phyloP scores from a whole-genome alignment of 2,888 invertebrate genomes.

The Amaurobius ferox region DNA sequence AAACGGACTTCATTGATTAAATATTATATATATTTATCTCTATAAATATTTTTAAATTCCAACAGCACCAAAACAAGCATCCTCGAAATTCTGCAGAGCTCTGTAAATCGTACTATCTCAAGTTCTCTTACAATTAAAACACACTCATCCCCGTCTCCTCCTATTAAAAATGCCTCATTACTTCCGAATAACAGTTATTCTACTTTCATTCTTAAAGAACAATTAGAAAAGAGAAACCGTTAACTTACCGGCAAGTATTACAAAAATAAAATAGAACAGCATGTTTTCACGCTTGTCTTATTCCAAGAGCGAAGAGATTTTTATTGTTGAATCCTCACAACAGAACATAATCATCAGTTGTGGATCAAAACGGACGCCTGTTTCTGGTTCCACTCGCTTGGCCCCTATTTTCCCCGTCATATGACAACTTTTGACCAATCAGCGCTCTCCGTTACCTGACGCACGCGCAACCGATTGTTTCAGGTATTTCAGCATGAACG shows the following conservation, averaged over 20 bases:
- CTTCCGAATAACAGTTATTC: too few relatives aligned
- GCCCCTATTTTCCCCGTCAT: neutral
- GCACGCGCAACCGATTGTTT: neutral
- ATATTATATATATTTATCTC: too few relatives aligned
- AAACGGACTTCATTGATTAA: too few relatives aligned
- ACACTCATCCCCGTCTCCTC: too few relatives aligned
- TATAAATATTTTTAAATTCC: too few relatives aligned
- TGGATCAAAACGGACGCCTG: conserved; percentile 7
- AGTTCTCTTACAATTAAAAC: too few relatives aligned
- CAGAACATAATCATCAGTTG: neutral
- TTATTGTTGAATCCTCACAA: neutral
- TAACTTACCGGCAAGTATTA: neutral
- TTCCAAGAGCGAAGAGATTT: neutral
- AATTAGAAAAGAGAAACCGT: neutral
- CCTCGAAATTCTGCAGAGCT: too few relatives aligned
- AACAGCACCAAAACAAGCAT: too few relatives aligned
- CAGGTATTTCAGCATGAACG: too few relatives aligned
- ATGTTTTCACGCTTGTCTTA: conserved; percentile 9
- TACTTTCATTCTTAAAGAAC: neutral
- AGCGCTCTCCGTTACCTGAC: neutral
- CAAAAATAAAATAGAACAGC: neutral
- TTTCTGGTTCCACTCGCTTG: neutral
- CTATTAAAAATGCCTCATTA: too few relatives aligned
- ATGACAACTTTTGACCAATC: conserved; percentile 2
- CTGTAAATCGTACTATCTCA: too few relatives aligned